Evolutionary conservation across 2,113 vertebrate species (phyloP).

Genomic region (Neoarius graeffei): DNA sequence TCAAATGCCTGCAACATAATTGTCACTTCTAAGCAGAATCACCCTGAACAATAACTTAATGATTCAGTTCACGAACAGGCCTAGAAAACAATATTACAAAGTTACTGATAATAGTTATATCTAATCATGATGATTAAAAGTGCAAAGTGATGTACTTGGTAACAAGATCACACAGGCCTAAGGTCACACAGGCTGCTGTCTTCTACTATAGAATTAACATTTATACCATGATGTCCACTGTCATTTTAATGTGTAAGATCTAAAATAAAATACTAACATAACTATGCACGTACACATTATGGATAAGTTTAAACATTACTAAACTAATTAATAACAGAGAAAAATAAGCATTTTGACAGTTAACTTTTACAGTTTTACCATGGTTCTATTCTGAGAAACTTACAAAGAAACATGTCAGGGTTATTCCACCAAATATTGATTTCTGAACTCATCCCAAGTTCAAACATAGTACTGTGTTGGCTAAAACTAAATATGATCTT

Average conservation of each 20-base stretch:
- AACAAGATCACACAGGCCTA: neutral
- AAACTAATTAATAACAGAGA: neutral
- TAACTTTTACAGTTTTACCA: neutral
- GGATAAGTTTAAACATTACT: neutral
- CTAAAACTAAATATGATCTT: too few relatives aligned
- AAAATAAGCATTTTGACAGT: neutral
- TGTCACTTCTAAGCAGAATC: neutral
- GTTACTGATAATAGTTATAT: neutral
- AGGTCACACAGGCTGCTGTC: neutral
- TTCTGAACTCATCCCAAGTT: too few relatives aligned
- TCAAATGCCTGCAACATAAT: neutral
- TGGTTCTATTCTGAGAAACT: neutral
- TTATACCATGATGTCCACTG: neutral
- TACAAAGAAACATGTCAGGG: neutral
- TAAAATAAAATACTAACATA: neutral
- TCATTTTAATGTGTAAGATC: neutral
- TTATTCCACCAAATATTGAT: too few relatives aligned
- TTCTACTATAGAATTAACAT: neutral
- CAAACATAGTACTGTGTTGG: too few relatives aligned
- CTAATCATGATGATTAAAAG: neutral
- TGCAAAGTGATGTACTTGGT: neutral
- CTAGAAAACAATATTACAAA: slow-evolving; percentile 12
- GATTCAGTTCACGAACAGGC: neutral
- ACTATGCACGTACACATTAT: neutral
- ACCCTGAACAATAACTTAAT: neutral